A percentile compares a stretch with the other conserved stretches of the same genome.
These are phyloP conservation scores for Nephrotoma flavescens DNA, from an alignment of 2,888 invertebrate species.

Conservation along the genomic window DNA sequence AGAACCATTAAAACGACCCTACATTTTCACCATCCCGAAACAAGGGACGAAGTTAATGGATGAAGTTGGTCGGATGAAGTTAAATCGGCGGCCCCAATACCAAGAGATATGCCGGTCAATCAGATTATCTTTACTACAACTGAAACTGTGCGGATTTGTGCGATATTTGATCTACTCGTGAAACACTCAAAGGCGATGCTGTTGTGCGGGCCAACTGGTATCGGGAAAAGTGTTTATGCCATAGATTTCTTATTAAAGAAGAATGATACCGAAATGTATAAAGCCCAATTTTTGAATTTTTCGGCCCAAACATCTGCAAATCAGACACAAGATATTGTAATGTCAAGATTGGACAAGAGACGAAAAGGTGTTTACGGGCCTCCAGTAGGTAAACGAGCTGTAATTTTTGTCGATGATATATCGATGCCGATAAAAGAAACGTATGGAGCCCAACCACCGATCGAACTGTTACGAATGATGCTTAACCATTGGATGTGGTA, in stretches of 20 bases:
- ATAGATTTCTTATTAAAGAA: slow-evolving; percentile 69
- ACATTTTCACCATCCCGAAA: too few relatives aligned
- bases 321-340: slow-evolving; percentile 87
- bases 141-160: too few relatives aligned
- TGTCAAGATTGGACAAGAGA: slow-evolving; percentile 85
- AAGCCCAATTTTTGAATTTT: slow-evolving; percentile 78
- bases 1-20: too few relatives aligned
- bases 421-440: slow-evolving; percentile 75
- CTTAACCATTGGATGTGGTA: slow-evolving; percentile 85
- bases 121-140: too few relatives aligned
- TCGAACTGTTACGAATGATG: slow-evolving; percentile 80
- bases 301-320: slow-evolving; percentile 89
- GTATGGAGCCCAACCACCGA: slow-evolving; percentile 89
- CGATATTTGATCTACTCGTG: slow-evolving; percentile 59
- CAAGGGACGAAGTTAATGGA: too few relatives aligned
- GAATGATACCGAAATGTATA: slow-evolving; percentile 62
- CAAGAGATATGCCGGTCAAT: too few relatives aligned
- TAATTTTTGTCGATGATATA: slow-evolving; percentile 92
- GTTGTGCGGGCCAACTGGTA: slow-evolving; percentile 88
- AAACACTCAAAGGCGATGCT: slow-evolving; percentile 69
- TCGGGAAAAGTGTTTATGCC: slow-evolving; percentile 85
- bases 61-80: too few relatives aligned
- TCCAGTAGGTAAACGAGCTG: slow-evolving; percentile 73
- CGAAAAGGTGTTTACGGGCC: slow-evolving; percentile 89
- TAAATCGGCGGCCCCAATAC: too few relatives aligned